Evolutionary conservation across 2,113 vertebrate genomes (phyloP).

Genomic region (Dasyprocta punctata): DNA sequence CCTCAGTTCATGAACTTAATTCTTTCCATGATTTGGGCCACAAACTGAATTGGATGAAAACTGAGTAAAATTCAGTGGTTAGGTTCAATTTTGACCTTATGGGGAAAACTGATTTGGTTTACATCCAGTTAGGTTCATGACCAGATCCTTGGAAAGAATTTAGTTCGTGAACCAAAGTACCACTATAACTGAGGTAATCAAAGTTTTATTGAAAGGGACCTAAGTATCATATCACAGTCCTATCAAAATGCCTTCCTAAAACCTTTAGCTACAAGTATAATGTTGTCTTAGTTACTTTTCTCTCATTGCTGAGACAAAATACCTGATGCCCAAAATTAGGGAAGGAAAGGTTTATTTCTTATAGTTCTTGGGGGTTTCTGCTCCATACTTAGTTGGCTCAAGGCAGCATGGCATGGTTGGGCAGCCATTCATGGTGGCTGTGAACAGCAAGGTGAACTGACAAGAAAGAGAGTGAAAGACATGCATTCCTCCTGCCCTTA

Average conservation of each 20-base stretch:
- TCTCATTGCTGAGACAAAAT: too few relatives aligned
- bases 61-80: not conserved
- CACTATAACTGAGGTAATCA: not conserved
- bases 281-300: too few relatives aligned
- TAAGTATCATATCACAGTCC: not conserved
- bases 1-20: not conserved
- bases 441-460: too few relatives aligned
- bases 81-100: not conserved
- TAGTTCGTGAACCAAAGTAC: not conserved
- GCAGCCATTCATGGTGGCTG: too few relatives aligned
- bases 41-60: not conserved
- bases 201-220: not conserved
- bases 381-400: too few relatives aligned
- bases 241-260: not conserved
- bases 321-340: too few relatives aligned
- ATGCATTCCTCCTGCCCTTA: too few relatives aligned
- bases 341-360: too few relatives aligned
- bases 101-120: not conserved
- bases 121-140: not conserved
- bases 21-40: not conserved
- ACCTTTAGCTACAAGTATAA: not conserved
- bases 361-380: too few relatives aligned
- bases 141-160: not conserved
- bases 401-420: too few relatives aligned
- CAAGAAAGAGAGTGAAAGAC: too few relatives aligned